Base-by-base conservation (phyloP, 2,888 invertebrate genomes). In the Brachypalpus laphriformis region DNA sequence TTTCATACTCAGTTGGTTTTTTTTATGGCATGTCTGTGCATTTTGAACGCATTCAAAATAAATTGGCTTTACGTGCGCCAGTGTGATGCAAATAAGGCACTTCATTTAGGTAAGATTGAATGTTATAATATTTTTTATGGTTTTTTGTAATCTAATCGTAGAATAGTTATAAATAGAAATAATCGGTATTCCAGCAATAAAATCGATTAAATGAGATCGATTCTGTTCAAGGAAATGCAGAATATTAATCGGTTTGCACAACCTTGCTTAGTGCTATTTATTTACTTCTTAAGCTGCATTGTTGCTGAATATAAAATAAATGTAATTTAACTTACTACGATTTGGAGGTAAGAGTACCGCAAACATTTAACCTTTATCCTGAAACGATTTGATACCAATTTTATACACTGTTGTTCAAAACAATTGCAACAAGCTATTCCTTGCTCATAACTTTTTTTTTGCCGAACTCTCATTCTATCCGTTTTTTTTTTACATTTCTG, bases 21-120 rank as follows among this genome's bases (percentile, higher is more conserved):
- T 34, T 63, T 63, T 63, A 25, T 66, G 49, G 9, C 37, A 14
- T 14, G 49, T 31, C 20, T 34, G 34, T 14, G 47, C 9, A 28
- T 11, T 31, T 47, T 34, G 16, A 25, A n/a, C 18, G 47, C 9
- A 5, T 16, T 9, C 16, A 28, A 28, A 25, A 6, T 1, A 20
- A 9, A 20, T 49, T 49, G 1, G 49, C 22, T 49, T 49, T 25
- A 22, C n/a, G 25, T 49, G 25, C 20, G 45, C 25, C 11, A 20
- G 49, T 37, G 11, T 49, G 25, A 51, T 28, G 47, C 49, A 51
- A 72, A 37, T 16, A 56, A 56, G 28, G 25, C 16, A 16, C 16
- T 65, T 63, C 4, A 42, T 47, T 75, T 65, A 57, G 75, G 75
- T 65, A 65, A 56, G 56, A 75, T 37, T 20, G 28, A n/a, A 37